Conservation (phyloP, 35 echinoderm and acorn worm species). For the Diadema setosum region DNA sequence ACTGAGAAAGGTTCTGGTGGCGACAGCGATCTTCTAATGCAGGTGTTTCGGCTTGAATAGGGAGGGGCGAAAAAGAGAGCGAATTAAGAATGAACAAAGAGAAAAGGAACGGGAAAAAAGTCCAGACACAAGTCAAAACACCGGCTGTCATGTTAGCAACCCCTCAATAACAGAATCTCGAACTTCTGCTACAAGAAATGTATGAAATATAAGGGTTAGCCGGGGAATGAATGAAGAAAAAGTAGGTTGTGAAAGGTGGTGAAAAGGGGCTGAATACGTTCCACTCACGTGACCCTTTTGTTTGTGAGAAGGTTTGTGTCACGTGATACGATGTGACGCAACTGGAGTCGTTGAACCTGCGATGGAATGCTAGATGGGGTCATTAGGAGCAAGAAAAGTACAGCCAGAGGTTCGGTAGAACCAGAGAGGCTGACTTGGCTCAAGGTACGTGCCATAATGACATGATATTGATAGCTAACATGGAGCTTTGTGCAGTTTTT, state of each 20-base stretch:
- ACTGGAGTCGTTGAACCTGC: not conserved
- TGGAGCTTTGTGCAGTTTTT: too few species aligned
- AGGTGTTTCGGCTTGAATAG: not conserved
- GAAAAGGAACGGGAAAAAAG: not conserved
- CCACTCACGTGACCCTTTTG: not conserved
- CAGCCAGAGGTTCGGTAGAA: too few species aligned
- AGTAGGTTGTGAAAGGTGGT: not conserved
- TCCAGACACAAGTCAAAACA: constrained; percentile 3
- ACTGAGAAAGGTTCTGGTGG: not conserved
- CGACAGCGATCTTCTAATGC: not conserved
- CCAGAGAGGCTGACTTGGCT: too few species aligned
- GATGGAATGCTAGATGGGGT: not conserved
- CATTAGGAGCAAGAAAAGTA: not conserved
- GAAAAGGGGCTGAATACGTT: not conserved
- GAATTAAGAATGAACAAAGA: not conserved
- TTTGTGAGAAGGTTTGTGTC: not conserved
- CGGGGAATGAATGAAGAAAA: not conserved
- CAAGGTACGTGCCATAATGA: too few species aligned
- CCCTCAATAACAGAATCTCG: not conserved
- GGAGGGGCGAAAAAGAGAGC: not conserved
- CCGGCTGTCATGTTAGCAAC: not conserved
- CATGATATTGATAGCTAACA: too few species aligned
- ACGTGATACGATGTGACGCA: not conserved
- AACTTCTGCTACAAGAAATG: not conserved
- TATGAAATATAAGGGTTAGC: not conserved